Conservation (phyloP, 2,113 vertebrate genomes). For the Hystrix cristata region DNA sequence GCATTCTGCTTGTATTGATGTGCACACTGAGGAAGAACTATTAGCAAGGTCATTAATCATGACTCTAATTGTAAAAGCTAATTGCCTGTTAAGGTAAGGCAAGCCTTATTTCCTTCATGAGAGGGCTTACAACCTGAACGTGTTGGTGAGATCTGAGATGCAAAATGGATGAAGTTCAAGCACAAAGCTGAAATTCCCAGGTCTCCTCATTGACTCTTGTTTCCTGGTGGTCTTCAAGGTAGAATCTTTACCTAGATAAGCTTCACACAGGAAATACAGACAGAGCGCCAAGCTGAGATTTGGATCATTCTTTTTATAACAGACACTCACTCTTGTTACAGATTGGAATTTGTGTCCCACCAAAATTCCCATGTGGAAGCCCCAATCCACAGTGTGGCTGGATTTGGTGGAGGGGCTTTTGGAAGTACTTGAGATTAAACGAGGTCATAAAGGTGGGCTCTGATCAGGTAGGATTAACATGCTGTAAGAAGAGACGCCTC, state of each 20-base stretch:
- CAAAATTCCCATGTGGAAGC: neutral
- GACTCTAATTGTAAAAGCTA: conserved; percentile 80
- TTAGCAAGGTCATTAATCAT: conserved; percentile 76
- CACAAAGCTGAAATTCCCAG: conserved; percentile 42
- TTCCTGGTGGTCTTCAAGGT: neutral
- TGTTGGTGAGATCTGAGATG: conserved; percentile 39
- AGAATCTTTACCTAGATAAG: neutral
- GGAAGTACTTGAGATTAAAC: neutral
- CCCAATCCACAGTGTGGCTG: neutral
- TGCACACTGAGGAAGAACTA: conserved; percentile 62
- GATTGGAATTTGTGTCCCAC: neutral
- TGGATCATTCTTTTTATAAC: neutral
- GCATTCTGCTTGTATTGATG: conserved; percentile 50
- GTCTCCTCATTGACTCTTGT: conserved; percentile 32
- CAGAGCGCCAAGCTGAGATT: neutral
- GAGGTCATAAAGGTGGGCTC: neutral
- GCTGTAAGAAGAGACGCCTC: neutral
- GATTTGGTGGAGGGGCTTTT: neutral
- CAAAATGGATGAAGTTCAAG: conserved; percentile 58
- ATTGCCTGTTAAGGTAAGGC: conserved; percentile 80
- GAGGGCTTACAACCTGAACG: conserved; percentile 65
- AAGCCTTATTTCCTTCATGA: conserved; percentile 73
- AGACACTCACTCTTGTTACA: neutral
- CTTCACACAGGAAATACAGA: neutral
- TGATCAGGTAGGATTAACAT: neutral